Conservation (phyloP, 2,113 vertebrate genomes). For the Turdus rufiventris region DNA sequence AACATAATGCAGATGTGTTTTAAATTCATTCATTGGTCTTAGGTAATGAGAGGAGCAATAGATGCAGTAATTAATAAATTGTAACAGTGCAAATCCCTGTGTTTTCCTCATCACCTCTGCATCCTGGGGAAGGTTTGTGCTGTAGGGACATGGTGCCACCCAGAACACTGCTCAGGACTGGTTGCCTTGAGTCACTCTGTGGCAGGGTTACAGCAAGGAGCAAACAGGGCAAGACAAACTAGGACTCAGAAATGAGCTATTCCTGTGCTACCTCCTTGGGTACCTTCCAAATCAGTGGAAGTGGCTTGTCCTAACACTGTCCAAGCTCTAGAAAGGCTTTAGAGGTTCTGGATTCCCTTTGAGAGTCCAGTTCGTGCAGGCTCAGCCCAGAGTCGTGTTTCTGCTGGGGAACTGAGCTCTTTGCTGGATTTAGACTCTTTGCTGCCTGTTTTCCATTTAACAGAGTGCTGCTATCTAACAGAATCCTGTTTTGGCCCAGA, state of each 20-base stretch:
- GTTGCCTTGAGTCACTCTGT: not conserved
- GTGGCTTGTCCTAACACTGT: not conserved
- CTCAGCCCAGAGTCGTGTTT: not conserved
- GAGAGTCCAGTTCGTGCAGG: not conserved
- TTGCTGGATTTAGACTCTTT: not conserved
- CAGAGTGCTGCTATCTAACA: not conserved
- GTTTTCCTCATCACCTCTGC: not conserved
- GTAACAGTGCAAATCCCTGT: not conserved
- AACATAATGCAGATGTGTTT: no score
- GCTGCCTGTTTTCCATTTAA: not conserved
- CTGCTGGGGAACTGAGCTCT: not conserved
- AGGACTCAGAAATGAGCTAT: not conserved
- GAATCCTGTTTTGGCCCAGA: not conserved
- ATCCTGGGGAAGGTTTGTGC: not conserved
- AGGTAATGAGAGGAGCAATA: not conserved
- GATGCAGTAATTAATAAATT: not conserved
- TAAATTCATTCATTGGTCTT: fast-evolving
- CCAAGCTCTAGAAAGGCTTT: not conserved
- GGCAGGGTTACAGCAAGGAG: not conserved
- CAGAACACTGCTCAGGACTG: not conserved
- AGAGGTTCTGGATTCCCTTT: not conserved
- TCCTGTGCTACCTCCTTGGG: not conserved
- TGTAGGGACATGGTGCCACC: not conserved
- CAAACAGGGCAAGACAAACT: no score
- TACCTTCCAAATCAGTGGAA: not conserved